Conservation (phyloP, 2,888 invertebrate species). For the Mythimna ferrago region DNA sequence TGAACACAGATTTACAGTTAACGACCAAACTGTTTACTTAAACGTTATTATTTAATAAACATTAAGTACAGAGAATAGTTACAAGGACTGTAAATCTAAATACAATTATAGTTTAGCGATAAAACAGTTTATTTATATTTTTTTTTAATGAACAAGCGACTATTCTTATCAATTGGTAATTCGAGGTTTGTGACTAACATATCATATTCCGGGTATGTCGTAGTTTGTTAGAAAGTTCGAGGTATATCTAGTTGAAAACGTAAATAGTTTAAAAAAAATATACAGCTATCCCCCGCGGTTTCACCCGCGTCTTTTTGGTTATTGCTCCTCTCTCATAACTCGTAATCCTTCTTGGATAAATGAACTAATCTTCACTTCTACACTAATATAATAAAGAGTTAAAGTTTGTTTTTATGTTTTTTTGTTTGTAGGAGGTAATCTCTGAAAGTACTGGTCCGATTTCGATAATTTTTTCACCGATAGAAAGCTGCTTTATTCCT, state of each 20-base stretch:
- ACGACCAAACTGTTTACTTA: slow-evolving; percentile 20
- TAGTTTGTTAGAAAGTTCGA: neutral
- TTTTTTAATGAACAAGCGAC: neutral
- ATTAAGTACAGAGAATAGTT: slow-evolving; percentile 6
- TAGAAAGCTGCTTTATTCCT: too few species aligned
- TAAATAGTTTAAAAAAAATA: neutral
- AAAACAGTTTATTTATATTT: neutral
- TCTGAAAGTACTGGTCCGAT: too few species aligned
- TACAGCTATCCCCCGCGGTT: neutral
- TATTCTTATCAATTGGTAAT: slow-evolving; percentile 19
- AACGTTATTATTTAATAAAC: slow-evolving; percentile 4
- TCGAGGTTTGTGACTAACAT: neutral
- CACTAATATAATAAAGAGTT: too few species aligned
- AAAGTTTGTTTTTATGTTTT: too few species aligned
- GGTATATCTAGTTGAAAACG: neutral
- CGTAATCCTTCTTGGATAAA: too few species aligned
- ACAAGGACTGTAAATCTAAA: slow-evolving; percentile 30
- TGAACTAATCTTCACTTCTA: too few species aligned
- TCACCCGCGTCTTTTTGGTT: too few species aligned
- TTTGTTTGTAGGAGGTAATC: too few species aligned
- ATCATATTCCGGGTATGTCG: slow-evolving; percentile 6
- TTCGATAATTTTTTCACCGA: too few species aligned
- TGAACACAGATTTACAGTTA: slow-evolving; percentile 13
- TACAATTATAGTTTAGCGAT: slow-evolving; percentile 9
- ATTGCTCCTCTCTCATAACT: too few species aligned